phyloP scores from a whole-genome alignment of 2,797 vertebrate species.

The Eidolon dupreanum region DNA sequence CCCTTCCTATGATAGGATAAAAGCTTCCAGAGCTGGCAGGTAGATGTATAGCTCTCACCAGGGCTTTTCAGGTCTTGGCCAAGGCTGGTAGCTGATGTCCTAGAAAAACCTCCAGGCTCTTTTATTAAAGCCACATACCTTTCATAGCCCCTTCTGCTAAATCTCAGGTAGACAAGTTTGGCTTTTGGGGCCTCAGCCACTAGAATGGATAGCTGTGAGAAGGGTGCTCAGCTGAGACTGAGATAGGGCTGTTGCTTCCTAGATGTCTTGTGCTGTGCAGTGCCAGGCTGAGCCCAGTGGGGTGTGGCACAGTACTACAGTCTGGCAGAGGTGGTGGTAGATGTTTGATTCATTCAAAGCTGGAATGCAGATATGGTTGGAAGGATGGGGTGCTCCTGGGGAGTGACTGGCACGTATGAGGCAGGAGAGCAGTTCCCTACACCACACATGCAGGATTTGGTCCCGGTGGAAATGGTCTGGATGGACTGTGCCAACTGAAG shows the following conservation, averaged over 20 bases:
- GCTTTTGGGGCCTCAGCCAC: not conserved
- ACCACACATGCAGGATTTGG: not conserved
- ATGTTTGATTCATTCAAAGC: not conserved
- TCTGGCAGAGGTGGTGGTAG: not conserved
- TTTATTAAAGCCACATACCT: constrained; percentile 2
- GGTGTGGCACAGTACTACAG: not conserved
- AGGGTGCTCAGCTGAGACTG: not conserved
- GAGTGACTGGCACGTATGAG: not conserved
- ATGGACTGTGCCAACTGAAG: not conserved
- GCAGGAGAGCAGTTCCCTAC: not conserved
- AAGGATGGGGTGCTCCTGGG: not conserved
- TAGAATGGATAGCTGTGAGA: not conserved
- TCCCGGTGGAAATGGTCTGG: not conserved
- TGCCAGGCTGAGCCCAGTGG: not conserved
- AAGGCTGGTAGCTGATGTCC: not conserved
- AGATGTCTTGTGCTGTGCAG: not conserved
- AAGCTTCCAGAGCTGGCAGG: not conserved
- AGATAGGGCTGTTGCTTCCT: not conserved
- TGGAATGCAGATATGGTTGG: not conserved
- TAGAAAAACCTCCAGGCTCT: not conserved
- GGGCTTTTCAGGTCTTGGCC: not conserved
- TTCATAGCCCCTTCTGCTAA: not conserved
- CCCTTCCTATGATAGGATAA: not conserved
- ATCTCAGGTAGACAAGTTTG: not conserved
- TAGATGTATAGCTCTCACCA: not conserved